A percentile compares a stretch with the other conserved stretches of the same genome.
These are phyloP conservation scores for Nannospalax galili DNA, from an alignment of 2,113 vertebrate species.

Conservation along the genomic window DNA sequence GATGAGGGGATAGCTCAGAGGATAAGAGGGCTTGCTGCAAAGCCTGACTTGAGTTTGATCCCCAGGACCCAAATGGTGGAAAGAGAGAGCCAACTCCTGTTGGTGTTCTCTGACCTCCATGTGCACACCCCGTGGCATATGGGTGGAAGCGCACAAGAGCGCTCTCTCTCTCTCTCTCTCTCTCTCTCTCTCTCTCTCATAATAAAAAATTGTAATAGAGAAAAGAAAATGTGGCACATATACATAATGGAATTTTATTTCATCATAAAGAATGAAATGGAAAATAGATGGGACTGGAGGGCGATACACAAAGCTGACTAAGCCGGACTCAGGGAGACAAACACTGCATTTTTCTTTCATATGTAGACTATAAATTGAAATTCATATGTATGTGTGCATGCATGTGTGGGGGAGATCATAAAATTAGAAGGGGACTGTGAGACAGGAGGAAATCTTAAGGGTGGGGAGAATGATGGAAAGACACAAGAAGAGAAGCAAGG, in stretches of 20 bases:
- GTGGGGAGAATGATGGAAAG: too few relatives aligned
- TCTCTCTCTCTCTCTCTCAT: background rate
- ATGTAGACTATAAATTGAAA: background rate
- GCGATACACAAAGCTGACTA: background rate
- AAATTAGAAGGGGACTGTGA: background rate
- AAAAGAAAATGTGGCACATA: background rate
- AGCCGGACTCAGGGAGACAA: background rate
- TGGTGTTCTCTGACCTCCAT: background rate
- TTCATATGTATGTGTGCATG: background rate
- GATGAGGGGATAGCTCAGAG: background rate
- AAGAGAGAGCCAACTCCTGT: background rate
- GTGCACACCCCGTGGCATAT: too few relatives aligned
- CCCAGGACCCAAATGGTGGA: background rate
- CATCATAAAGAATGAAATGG: background rate
- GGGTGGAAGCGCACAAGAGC: too few relatives aligned
- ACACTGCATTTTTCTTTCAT: background rate
- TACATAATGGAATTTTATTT: background rate
- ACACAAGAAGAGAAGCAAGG: background rate
- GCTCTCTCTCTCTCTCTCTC: too few relatives aligned
- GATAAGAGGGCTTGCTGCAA: too few relatives aligned
- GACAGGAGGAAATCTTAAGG: background rate
- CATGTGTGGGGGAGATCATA: background rate
- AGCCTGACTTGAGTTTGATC: background rate
- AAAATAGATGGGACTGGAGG: background rate
- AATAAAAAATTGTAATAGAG: background rate